Evolutionary conservation across 2,888 invertebrate species (phyloP).

Genomic region (Caenorhabditis imperialis): DNA sequence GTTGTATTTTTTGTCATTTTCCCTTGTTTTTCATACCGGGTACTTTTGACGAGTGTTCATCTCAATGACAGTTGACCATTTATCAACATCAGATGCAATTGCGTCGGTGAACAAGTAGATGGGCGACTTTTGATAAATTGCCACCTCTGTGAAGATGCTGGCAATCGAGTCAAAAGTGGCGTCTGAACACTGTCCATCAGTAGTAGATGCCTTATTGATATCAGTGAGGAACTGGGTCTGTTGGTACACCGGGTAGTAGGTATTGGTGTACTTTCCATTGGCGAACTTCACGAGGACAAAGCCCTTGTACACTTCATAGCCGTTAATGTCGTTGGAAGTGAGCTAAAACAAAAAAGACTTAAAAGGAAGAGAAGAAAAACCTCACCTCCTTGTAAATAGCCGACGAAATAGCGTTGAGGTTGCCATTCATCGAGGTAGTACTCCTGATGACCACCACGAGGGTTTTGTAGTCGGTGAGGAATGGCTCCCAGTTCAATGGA

Average conservation of each 20-base stretch:
- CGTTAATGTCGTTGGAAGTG: conserved; percentile 20
- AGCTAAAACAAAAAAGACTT: conserved; percentile 4
- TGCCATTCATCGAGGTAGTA: conserved; percentile 56
- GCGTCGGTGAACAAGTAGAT: conserved; percentile 71
- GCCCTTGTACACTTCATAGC: conserved; percentile 53
- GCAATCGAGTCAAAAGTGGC: conserved; percentile 52
- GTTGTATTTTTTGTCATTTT: too few species aligned
- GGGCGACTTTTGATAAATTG: conserved; percentile 67
- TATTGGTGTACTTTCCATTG: conserved; percentile 50
- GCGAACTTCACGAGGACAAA: conserved; percentile 61
- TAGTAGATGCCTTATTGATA: conserved; percentile 30
- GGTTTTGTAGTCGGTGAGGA: conserved; percentile 63
- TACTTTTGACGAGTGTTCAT: conserved; percentile 63
- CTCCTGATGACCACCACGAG: conserved; percentile 63
- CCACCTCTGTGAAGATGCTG: conserved; percentile 54
- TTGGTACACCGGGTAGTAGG: conserved; percentile 38
- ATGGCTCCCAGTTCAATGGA: conserved; percentile 60
- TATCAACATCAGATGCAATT: conserved; percentile 59
- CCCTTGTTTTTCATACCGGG: conserved; percentile 40
- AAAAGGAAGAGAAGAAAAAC: conserved; percentile 3
- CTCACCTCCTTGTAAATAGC: conserved; percentile 47
- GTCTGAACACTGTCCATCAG: conserved; percentile 53
- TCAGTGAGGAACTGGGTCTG: conserved; percentile 44
- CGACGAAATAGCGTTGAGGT: conserved; percentile 35
- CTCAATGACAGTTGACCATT: conserved; percentile 62